Evolutionary conservation across 2,113 vertebrate genomes (phyloP), one percentile per base, ranked within the genome.

Genomic region (Callopanchax toddi): DNA sequence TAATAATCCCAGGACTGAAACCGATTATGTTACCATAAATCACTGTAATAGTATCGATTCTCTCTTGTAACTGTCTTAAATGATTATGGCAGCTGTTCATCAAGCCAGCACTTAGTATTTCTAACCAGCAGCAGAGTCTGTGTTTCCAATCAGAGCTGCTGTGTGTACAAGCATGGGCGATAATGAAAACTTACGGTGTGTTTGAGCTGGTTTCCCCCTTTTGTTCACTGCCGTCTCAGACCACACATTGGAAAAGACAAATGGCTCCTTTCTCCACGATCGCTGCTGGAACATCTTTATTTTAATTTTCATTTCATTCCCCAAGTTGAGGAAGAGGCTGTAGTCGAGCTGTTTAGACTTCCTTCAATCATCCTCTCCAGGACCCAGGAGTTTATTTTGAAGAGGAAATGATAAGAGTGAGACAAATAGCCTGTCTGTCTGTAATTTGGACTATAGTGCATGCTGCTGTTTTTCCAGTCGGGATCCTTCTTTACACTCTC

Each of bases 131-230:
- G 20, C 67, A 61, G 29, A 32, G 36, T 42, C 39, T 26, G 71
- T 63, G 54, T 74, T 82, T 82, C 62, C 61, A 84, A 67, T 84
- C 81, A 62, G 76, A 37, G 72, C 60, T 73, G 66, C 62, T 54
- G 21, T 32, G 20, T 70, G 74, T 71, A 57, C 51, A 66, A 22
- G 69, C 48, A 36, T 48, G 70, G 50, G 58, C 70, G 69, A 43
- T 61, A 46, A 78, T 82, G 54, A 68, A 53, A 78, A 87, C 80
- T 88, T 58, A 82, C 67, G 61, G 54, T 71, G 32, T 58, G 65
- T 68, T 40, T 62, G 51, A 71, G 66, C 39, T 63, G 15, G 34
- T 26, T 26, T 60, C 25, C 70, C 52, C 45, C 46, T 65, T 63
- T 21, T n/a, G 25, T 51, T 17, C 23, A 50, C 15, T 6, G 5